phyloP scores from a whole-genome alignment of 2,113 vertebrate genomes.

The Chamaetylas fuelleborni region DNA sequence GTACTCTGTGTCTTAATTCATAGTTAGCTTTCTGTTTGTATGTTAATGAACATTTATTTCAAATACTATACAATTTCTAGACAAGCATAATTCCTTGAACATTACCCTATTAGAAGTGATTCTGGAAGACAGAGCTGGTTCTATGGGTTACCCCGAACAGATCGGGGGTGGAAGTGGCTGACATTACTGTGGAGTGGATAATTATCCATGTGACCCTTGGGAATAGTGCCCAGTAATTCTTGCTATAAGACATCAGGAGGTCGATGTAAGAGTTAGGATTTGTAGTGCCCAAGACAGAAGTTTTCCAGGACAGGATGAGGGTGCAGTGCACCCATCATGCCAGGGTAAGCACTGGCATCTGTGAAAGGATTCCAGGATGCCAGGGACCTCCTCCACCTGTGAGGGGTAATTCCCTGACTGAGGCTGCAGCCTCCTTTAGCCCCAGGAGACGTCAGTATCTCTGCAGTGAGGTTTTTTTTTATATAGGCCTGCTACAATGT shows the following conservation, averaged over 20 bases:
- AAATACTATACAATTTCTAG: background rate
- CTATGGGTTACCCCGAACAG: background rate
- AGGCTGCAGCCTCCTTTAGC: background rate
- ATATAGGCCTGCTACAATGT: rapidly evolving
- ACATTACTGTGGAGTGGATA: background rate
- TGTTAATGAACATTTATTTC: background rate
- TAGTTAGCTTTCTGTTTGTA: background rate
- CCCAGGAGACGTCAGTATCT: rapidly evolving
- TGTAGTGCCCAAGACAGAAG: background rate
- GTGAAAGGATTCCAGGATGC: no score
- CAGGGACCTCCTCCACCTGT: no score
- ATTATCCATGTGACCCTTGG: background rate
- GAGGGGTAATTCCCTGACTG: background rate
- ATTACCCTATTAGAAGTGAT: background rate
- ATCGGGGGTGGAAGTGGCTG: background rate
- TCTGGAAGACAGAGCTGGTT: background rate
- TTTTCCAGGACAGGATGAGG: background rate
- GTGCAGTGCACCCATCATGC: rapidly evolving
- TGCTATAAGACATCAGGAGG: background rate
- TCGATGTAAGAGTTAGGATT: background rate
- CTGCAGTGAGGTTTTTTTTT: background rate
- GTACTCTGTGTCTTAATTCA: background rate
- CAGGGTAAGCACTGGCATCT: background rate
- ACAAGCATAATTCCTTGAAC: background rate
- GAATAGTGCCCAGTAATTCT: background rate